phyloP scores from a whole-genome alignment of 1,140 invertebrate genomes.

The Leptinotarsa defecta region DNA sequence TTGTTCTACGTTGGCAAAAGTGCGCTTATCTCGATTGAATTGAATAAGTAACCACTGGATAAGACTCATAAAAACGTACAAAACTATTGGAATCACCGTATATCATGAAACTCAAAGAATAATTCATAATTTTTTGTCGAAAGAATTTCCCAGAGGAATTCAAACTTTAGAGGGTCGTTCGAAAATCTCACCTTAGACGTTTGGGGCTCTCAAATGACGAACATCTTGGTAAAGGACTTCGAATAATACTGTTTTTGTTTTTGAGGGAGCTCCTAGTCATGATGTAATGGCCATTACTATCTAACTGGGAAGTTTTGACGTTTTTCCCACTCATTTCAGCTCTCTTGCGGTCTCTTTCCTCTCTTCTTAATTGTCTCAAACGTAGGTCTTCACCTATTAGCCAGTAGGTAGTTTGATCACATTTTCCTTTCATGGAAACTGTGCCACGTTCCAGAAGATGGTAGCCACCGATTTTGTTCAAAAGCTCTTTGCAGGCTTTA shows the following conservation, averaged over 20 bases:
- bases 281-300: slow-evolving; percentile 47
- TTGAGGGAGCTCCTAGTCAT: slow-evolving; percentile 69
- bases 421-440: slow-evolving; percentile 86
- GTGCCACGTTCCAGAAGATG: slow-evolving; percentile 75
- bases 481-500: slow-evolving; percentile 69
- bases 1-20: no score
- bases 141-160: neutral
- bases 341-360: slow-evolving; percentile 59
- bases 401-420: slow-evolving; percentile 86
- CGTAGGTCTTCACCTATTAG: slow-evolving; percentile 74
- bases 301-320: slow-evolving; percentile 37
- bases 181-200: slow-evolving; percentile 60
- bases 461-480: slow-evolving; percentile 82
- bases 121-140: neutral
- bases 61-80: neutral
- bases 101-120: neutral
- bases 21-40: no score
- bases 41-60: no score
- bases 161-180: no score
- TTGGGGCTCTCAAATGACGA: slow-evolving; percentile 82
- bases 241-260: slow-evolving; percentile 54
- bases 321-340: slow-evolving; percentile 45
- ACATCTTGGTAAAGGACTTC: slow-evolving; percentile 62
- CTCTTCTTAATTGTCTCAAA: slow-evolving; percentile 60
- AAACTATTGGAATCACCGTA: neutral